phyloP scores from a whole-genome alignment of 2,888 invertebrate species.

The Erebia aethiops region DNA sequence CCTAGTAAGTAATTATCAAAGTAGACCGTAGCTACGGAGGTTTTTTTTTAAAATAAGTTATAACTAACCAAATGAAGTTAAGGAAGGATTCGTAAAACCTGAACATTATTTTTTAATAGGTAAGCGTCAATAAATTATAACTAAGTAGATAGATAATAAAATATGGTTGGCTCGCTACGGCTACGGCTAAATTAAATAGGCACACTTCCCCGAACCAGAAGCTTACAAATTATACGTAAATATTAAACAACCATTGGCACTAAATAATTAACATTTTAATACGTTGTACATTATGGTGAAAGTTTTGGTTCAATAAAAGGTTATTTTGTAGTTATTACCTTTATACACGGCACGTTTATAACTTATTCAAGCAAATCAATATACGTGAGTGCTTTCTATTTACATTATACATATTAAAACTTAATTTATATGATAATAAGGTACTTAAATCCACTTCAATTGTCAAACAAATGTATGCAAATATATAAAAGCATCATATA shows the following conservation, averaged over 20 bases:
- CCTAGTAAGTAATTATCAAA: too few species aligned
- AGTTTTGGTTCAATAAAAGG: conserved; percentile 61
- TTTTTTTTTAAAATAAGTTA: too few species aligned
- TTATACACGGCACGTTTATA: conserved; percentile 72
- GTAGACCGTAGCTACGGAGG: too few species aligned
- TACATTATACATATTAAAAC: conserved; percentile 53
- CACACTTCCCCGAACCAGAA: not conserved
- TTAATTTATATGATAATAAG: conserved; percentile 62
- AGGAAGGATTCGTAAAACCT: not conserved
- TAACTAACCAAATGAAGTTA: too few species aligned
- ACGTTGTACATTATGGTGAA: conserved; percentile 78
- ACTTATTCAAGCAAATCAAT: conserved; percentile 33
- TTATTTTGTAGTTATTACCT: conserved; percentile 56
- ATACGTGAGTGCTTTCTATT: conserved; percentile 41
- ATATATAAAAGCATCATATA: conserved; percentile 24
- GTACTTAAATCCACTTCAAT: conserved; percentile 56
- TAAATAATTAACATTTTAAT: conserved; percentile 54
- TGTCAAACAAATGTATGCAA: conserved; percentile 33
- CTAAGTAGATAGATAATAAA: not conserved
- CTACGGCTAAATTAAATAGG: not conserved
- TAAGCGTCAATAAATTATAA: conserved; percentile 27
- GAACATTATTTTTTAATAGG: conserved; percentile 3
- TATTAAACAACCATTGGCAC: conserved; percentile 70
- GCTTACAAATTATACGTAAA: conserved; percentile 41
- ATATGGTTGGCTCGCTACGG: not conserved